Conservation (phyloP, 1,140 invertebrate genomes). For the Portunus trituberculatus region DNA sequence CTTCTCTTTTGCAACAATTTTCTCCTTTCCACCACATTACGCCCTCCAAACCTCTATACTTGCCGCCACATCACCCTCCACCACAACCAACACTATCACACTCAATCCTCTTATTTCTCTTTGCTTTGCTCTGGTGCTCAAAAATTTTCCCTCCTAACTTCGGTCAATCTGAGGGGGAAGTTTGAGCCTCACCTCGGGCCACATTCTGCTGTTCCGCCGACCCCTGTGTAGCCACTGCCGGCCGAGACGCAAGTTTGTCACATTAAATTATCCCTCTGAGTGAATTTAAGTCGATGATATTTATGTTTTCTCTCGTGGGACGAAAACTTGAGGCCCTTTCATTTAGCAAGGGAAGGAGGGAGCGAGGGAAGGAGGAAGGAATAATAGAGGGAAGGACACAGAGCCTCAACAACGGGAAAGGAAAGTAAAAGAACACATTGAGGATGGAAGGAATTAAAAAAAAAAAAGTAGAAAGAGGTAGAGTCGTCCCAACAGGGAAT, state of each 20-base stretch:
- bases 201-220: background rate
- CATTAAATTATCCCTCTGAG: background rate
- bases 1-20: no score
- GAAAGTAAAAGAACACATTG: background rate
- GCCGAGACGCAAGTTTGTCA: background rate
- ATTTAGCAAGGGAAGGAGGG: background rate
- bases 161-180: background rate
- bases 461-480: no score
- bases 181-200: background rate
- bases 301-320: background rate
- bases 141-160: background rate
- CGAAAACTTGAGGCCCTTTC: background rate
- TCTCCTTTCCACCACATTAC: no score
- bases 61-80: no score
- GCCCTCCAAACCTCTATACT: no score
- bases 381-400: no score
- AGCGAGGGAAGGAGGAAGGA: background rate
- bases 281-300: conserved; percentile 14
- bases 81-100: no score
- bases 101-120: no score
- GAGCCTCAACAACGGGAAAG: background rate
- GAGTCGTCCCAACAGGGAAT: no score
- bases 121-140: no score
- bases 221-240: background rate
- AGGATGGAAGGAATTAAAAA: background rate